These are phyloP conservation scores for Agriopis leucophaearia DNA, from an alignment of 2,888 invertebrate genomes.

Conservation along the genomic window DNA sequence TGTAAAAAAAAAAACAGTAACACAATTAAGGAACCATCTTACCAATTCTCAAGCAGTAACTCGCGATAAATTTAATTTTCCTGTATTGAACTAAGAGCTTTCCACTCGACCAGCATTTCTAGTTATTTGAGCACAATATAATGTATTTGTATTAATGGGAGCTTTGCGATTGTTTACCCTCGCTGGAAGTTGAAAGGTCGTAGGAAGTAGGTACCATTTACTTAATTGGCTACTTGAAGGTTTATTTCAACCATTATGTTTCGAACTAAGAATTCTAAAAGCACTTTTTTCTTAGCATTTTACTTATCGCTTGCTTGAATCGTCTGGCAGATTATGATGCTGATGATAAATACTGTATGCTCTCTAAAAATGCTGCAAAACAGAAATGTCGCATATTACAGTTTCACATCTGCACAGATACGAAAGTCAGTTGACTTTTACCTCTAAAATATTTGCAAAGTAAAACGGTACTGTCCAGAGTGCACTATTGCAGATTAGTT, in stretches of 20 bases:
- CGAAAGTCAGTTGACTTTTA: not conserved
- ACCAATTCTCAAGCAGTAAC: constrained; percentile 13
- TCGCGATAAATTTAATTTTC: constrained; percentile 20
- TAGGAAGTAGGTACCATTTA: constrained; percentile 14
- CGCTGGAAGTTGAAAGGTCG: constrained; percentile 12
- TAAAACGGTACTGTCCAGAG: not conserved
- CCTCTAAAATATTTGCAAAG: not conserved
- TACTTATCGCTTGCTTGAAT: too few species aligned
- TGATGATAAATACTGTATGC: too few species aligned
- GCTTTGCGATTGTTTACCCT: constrained; percentile 21
- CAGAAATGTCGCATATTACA: too few species aligned
- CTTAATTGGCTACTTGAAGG: constrained; percentile 23
- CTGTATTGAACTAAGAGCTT: constrained; percentile 19
- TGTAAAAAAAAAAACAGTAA: not conserved
- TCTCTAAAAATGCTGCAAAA: too few species aligned
- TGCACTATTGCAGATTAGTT: constrained; percentile 5
- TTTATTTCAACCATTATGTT: constrained; percentile 18
- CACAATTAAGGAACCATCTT: constrained; percentile 4
- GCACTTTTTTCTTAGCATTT: not conserved
- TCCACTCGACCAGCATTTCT: constrained; percentile 17
- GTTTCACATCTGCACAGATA: too few species aligned
- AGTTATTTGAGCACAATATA: constrained; percentile 28
- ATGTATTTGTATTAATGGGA: constrained; percentile 22
- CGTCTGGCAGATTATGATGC: too few species aligned
- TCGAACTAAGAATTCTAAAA: constrained; percentile 17